Conservation (phyloP, 2,888 invertebrate genomes). For the Eurytoma adleriae region DNA sequence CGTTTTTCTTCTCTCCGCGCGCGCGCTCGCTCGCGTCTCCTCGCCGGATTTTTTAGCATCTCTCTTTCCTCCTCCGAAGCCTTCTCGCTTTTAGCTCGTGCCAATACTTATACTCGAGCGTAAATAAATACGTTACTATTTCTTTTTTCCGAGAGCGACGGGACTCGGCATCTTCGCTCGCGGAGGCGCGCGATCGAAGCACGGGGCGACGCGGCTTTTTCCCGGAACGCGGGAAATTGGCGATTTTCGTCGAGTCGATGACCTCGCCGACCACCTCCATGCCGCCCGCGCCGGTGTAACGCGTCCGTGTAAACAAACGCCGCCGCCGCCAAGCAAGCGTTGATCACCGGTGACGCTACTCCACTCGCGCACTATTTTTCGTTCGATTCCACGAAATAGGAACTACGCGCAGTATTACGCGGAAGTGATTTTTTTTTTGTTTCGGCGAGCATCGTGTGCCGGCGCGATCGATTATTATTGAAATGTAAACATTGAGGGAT, state of each 20-base stretch:
- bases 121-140: neutral
- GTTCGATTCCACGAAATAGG: neutral
- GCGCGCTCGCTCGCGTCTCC: neutral
- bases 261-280: neutral
- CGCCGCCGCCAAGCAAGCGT: neutral
- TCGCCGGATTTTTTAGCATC: neutral
- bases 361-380: neutral
- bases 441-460: neutral
- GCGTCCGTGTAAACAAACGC: constrained; percentile 46
- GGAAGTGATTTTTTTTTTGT: neutral
- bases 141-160: neutral
- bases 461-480: neutral
- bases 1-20: constrained; percentile 33
- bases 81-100: neutral
- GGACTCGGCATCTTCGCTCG: neutral
- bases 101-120: neutral
- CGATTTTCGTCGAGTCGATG: constrained; percentile 43
- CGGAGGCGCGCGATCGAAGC: neutral
- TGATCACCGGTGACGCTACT: neutral
- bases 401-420: neutral
- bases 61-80: constrained; percentile 1
- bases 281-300: neutral
- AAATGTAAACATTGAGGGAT: neutral
- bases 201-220: neutral
- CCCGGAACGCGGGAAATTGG: constrained; percentile 29